Conservation (phyloP, 2,113 vertebrate species). For the Gasterosteus nipponicus region DNA sequence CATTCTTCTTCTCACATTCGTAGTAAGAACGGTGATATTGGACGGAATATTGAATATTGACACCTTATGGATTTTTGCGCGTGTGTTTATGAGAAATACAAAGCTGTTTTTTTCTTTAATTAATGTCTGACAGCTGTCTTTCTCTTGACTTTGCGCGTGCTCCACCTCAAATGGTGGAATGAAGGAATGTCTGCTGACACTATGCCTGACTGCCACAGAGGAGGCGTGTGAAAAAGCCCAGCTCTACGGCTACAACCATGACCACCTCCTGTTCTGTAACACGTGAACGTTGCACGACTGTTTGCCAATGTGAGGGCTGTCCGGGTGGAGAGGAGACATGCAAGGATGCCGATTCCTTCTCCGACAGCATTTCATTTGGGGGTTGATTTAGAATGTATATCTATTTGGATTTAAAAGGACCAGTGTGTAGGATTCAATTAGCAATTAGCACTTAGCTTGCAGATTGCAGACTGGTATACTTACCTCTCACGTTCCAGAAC, state of each 20-base stretch:
- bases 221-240: not conserved
- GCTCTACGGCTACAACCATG: not conserved
- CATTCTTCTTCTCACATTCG: not conserved
- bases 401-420: not conserved
- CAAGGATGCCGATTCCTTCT: not conserved
- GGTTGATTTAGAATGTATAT: slow-evolving; percentile 11
- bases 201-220: not conserved
- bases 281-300: slow-evolving; percentile 10
- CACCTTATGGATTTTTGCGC: not conserved
- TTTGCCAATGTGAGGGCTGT: not conserved
- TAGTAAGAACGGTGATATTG: not conserved
- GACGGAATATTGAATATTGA: not conserved
- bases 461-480: too few species aligned
- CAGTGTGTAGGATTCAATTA: not conserved
- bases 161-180: slow-evolving; percentile 7
- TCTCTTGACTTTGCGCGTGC: not conserved
- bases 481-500: too few species aligned
- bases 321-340: not conserved
- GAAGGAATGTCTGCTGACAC: slow-evolving; percentile 7
- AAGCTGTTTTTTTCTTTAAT: not conserved
- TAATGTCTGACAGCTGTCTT: not conserved
- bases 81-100: not conserved
- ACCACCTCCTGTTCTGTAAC: slow-evolving; percentile 20
- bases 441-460: too few species aligned
- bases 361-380: slow-evolving; percentile 1